A percentile compares a stretch with the other conserved stretches of the same genome.
Evolutionary conservation across 2,888 invertebrate species (phyloP).

Genomic region (Sepioteuthis lessoniana): DNA sequence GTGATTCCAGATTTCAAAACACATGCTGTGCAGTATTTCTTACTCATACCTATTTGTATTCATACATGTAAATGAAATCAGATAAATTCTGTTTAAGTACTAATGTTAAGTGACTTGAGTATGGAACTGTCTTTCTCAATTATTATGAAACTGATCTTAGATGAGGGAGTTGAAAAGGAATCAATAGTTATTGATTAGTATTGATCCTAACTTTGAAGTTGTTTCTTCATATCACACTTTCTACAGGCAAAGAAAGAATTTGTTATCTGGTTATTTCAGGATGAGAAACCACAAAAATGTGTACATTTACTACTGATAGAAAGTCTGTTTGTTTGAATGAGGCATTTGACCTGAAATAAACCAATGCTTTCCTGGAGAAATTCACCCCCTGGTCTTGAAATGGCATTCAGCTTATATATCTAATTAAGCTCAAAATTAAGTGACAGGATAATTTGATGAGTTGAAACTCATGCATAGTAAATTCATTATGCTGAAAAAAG

Average conservation of each 20-base stretch:
- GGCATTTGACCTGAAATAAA: not conserved
- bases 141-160: not conserved
- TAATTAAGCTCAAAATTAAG: not conserved
- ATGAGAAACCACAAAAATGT: not conserved
- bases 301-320: not conserved
- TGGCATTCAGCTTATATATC: too few relatives aligned
- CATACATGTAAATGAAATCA: not conserved
- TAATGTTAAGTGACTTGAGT: not conserved
- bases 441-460: too few relatives aligned
- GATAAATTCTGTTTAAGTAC: not conserved
- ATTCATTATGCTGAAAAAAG: too few relatives aligned
- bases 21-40: too few relatives aligned
- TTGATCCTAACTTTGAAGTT: not conserved
- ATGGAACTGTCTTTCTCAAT: not conserved
- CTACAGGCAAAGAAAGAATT: not conserved
- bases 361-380: not conserved
- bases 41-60: too few relatives aligned
- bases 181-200: not conserved
- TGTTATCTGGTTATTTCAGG: too few relatives aligned
- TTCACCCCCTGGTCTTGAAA: not conserved
- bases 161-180: not conserved
- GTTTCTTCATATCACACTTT: not conserved
- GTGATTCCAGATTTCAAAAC: too few relatives aligned
- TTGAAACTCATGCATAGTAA: too few relatives aligned
- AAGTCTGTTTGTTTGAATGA: not conserved